Base-by-base conservation (phyloP, 1,140 invertebrate genomes). In the Hyphantria cunea region DNA sequence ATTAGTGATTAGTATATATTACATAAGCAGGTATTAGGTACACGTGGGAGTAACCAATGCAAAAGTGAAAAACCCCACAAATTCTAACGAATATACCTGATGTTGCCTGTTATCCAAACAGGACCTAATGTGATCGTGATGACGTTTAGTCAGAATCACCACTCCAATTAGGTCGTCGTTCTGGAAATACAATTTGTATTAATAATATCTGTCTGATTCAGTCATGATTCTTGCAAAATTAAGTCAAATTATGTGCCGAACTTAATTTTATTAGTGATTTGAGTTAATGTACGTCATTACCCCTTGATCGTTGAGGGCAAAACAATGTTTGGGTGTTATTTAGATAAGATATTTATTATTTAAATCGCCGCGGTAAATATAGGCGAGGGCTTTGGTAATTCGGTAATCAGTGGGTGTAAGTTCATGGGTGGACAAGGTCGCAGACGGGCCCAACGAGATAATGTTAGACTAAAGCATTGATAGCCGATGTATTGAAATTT, bases 291-390 rank as follows among this genome's bases (percentile, higher is more conserved):
- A 73, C 71, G 83, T 88, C 67, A 88, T 90, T 90, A 89, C 64
- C 51, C 48, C 50, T 42, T 60, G 72, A 74, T 78, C 64, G 70
- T 72, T 56, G 74, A 76, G 53, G 66, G 66, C 61, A 78, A 83
- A 77, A 86, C 86, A 89, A 87, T 84, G 78, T 66, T 68, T 66
- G 66, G 73, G 75, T 84, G 77, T 82, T 85, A 86, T 89, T 89
- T 85, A 79, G 78, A 89, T 82, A 82, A 84, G 77, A 87, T 90
- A 87, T 88, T 89, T 90, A 89, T 88, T 88, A 90, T 90, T 86
- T 87, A 86, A 89, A 90, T 87, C 80, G 78, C 47, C 55, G 74
- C 70, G 67, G 66, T 90, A 90, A 90, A 82, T 90, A 90, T 90
- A 90, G 85, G 67, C 70, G 75, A 78, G 62, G 75, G 55, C 63